Base-by-base conservation (phyloP, 2,888 invertebrate species). In the Rutpela maculata region DNA sequence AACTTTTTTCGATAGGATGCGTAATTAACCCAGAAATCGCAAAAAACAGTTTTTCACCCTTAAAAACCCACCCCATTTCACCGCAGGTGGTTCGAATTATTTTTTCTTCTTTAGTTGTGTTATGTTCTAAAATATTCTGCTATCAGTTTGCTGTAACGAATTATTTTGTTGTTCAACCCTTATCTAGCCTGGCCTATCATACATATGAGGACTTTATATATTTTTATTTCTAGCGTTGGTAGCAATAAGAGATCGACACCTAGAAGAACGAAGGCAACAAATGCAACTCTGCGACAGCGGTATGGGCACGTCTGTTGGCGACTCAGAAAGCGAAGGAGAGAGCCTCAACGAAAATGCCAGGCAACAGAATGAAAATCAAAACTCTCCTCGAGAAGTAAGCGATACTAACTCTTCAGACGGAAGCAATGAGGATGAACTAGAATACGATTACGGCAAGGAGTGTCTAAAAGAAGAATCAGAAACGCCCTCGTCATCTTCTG, bases 271-370 rank as follows among this genome's bases (percentile, higher is more conserved):
- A 6, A 80, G 79, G 11, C 78, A 79, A 35, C 68, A 76, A 18
- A 65, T 38, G 50, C 81, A 79, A 57, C 81, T 80, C 38, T 80
- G 81, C 63, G 89, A 90, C 72, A 89, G 89, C 62, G 89, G 89
- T 0, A 84, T 89, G 76, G 88, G 89, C 4, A 86, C 88, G 1
- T 89, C 89, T 0, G 78, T 87, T 0, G 85, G 85, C 26, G 89
- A 89, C 59, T 88, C 88, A 0, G 89, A 88, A 80, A 87, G 84
- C 77, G 89, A 88, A 67, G 77, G 82, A 5, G 88, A 87, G 43
- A 82, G 77, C 62, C 59, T 83, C 31, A 43, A 78, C 9, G 78
- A 77, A 43, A 65, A 71, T 19, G 74, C 66, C 15, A 17, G n/a
- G 35, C 67, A 55, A 60, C 3, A 11, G 10, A 65, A 77, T 35